Evolutionary conservation across 2,888 invertebrate genomes (phyloP).

Genomic region (Sipha maydis): DNA sequence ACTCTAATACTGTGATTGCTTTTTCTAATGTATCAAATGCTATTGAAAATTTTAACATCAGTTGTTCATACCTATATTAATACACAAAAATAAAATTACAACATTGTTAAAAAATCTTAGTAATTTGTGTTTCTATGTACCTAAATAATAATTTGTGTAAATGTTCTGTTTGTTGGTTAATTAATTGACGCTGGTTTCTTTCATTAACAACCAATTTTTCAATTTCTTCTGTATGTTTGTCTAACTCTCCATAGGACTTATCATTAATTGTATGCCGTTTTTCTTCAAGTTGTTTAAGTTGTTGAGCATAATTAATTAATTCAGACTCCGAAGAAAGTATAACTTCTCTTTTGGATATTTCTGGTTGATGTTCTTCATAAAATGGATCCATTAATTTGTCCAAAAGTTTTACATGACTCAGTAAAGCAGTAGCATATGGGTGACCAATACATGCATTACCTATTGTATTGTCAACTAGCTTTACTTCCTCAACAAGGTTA

Average conservation of each 20-base stretch:
- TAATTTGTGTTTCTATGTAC: conserved; percentile 15
- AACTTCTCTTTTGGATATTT: conserved; percentile 52
- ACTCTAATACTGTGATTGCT: conserved; percentile 40
- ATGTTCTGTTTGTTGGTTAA: conserved; percentile 48
- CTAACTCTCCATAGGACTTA: conserved; percentile 49
- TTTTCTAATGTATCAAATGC: conserved; percentile 46
- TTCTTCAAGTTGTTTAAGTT: conserved; percentile 27
- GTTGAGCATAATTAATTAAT: conserved; percentile 25
- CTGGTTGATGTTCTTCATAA: conserved; percentile 48
- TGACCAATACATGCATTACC: conserved; percentile 58
- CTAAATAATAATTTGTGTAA: conserved; percentile 45
- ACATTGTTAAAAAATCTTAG: neutral
- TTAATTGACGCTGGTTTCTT: conserved; percentile 39
- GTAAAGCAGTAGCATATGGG: conserved; percentile 46
- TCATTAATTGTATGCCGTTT: conserved; percentile 49
- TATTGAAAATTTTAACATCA: conserved; percentile 48
- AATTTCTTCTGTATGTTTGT: conserved; percentile 52
- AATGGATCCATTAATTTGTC: conserved; percentile 58
- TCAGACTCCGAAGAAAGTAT: conserved; percentile 49
- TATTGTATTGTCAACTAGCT: conserved; percentile 45
- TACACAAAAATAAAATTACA: neutral
- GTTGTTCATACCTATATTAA: conserved; percentile 48
- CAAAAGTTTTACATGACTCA: conserved; percentile 45
- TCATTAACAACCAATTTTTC: conserved; percentile 38
- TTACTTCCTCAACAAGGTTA: conserved; percentile 46